Conservation (phyloP, 2,888 invertebrate genomes). For the Dasysyrphus tricinctus region DNA sequence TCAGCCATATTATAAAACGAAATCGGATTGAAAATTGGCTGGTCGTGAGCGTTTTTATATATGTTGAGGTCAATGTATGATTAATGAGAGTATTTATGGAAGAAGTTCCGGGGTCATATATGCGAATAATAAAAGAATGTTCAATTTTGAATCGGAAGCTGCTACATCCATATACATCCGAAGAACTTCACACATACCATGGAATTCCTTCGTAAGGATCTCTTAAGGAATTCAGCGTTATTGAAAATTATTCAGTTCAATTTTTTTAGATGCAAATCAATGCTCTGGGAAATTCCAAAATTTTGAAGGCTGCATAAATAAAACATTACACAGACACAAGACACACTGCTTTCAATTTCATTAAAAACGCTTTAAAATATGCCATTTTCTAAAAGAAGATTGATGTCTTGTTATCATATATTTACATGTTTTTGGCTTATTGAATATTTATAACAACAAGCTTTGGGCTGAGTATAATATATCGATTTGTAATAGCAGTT, state of each 20-base stretch:
- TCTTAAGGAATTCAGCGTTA: neutral
- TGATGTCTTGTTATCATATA: constrained; percentile 22
- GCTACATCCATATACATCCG: neutral
- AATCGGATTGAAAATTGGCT: constrained; percentile 19
- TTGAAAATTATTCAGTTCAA: neutral
- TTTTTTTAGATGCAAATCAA: neutral
- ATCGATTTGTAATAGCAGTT: constrained; percentile 9
- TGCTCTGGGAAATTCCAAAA: neutral
- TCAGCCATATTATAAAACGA: constrained; percentile 1
- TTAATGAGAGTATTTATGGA: constrained; percentile 28
- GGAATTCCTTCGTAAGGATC: neutral
- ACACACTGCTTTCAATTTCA: constrained; percentile 17
- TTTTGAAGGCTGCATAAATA: constrained; percentile 20
- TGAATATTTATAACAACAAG: constrained; percentile 32
- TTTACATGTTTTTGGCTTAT: constrained; percentile 10
- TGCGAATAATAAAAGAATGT: neutral
- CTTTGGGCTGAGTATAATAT: constrained; percentile 2
- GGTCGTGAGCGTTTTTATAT: neutral
- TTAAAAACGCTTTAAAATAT: constrained; percentile 18
- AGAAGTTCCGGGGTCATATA: constrained; percentile 17
- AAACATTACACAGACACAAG: constrained; percentile 9
- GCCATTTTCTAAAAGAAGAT: constrained; percentile 5
- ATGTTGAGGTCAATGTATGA: constrained; percentile 29
- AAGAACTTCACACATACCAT: neutral
- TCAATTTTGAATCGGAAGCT: neutral